These are phyloP conservation scores for Steinernema carpocapsae DNA, from an alignment of 2,888 invertebrate species.

Conservation along the genomic window DNA sequence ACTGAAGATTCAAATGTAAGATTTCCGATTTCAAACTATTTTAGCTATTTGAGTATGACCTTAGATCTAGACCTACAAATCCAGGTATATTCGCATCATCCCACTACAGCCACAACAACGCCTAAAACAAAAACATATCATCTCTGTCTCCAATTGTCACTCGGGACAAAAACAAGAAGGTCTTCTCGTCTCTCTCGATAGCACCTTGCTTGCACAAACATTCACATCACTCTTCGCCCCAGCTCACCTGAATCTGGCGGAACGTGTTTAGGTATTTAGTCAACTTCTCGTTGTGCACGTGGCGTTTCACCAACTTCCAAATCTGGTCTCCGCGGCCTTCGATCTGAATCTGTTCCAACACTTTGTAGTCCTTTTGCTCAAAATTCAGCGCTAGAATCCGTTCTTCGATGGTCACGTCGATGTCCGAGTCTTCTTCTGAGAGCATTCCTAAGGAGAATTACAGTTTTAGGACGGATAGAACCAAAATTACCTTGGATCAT, in stretches of 20 bases:
- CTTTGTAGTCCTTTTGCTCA: slow-evolving; percentile 45
- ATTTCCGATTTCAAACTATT: too few relatives aligned
- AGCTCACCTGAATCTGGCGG: slow-evolving; percentile 60
- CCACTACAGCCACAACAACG: neutral
- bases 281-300: slow-evolving; percentile 59
- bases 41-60: neutral
- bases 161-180: neutral
- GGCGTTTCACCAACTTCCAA: slow-evolving; percentile 58
- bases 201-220: neutral
- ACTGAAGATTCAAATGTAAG: too few relatives aligned
- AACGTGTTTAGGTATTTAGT: slow-evolving; percentile 61
- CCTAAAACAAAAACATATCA: neutral
- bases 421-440: slow-evolving; percentile 50
- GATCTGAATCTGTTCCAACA: slow-evolving; percentile 62
- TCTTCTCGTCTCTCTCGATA: neutral
- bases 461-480: neutral
- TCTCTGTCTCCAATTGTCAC: neutral
- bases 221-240: too few relatives aligned
- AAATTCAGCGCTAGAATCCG: slow-evolving; percentile 55
- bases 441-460: slow-evolving; percentile 36
- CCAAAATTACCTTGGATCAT: slow-evolving; percentile 16
- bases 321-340: slow-evolving; percentile 66
- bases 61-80: neutral
- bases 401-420: slow-evolving; percentile 53
- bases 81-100: neutral